Conservation (phyloP, 2,888 invertebrate species). For the Taphrorychus bicolor region DNA sequence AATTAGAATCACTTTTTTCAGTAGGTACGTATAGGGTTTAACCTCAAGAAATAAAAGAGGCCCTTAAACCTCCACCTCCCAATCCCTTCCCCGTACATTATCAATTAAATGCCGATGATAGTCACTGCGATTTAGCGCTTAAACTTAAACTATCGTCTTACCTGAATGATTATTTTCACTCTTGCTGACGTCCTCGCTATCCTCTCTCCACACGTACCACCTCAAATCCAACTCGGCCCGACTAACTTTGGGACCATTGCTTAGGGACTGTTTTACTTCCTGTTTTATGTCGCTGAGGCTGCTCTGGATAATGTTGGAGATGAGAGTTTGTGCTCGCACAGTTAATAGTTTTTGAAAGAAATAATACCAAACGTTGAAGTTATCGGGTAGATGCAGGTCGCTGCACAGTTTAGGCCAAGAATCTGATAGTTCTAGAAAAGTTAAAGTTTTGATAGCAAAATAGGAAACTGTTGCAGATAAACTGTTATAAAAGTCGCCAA, state of each 20-base stretch:
- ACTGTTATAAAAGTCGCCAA: too few relatives aligned
- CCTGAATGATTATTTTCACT: conserved; percentile 55
- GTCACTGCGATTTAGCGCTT: too few relatives aligned
- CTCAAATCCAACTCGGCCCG: conserved; percentile 64
- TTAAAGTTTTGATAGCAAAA: conserved; percentile 24
- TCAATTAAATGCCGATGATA: too few relatives aligned
- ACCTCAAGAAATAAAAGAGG: too few relatives aligned
- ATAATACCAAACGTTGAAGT: conserved; percentile 72
- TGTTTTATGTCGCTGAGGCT: conserved; percentile 58
- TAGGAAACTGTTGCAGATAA: too few relatives aligned
- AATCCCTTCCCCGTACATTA: too few relatives aligned
- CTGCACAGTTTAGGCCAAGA: conserved; percentile 71
- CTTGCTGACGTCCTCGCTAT: conserved; percentile 63
- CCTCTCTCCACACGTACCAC: conserved; percentile 79
- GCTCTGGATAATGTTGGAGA: conserved; percentile 58
- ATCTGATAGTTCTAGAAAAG: conserved; percentile 64
- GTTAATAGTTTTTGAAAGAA: conserved; percentile 79
- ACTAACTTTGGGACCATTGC: conserved; percentile 44
- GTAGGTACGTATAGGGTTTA: too few relatives aligned
- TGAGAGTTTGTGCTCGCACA: conserved; percentile 70
- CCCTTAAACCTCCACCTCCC: too few relatives aligned
- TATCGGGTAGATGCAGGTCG: conserved; percentile 65
- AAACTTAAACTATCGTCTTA: too few relatives aligned
- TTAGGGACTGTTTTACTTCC: conserved; percentile 53
- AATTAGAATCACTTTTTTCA: too few relatives aligned